These are phyloP conservation scores for Fistularia commersonii DNA, from an alignment of 2,797 vertebrate genomes.

Conservation along the genomic window DNA sequence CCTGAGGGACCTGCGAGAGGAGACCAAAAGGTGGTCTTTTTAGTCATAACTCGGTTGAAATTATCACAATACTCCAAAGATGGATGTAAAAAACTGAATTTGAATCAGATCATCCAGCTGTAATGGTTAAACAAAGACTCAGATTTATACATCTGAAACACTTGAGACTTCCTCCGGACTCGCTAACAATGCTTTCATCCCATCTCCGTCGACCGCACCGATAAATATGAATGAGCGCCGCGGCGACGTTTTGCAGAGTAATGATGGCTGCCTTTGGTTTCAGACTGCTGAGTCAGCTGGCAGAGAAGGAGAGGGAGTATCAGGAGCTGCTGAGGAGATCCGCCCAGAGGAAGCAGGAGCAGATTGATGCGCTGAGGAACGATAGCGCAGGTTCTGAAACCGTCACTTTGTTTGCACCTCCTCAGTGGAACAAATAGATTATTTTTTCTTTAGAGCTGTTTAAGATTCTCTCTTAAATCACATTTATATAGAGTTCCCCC, in stretches of 20 bases:
- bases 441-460: neutral
- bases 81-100: no score
- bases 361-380: slow-evolving; percentile 41
- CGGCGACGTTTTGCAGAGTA: slow-evolving; percentile 11
- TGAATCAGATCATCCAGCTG: no score
- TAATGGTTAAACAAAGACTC: no score
- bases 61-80: no score
- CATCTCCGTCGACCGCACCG: no score
- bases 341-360: slow-evolving; percentile 51
- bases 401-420: neutral
- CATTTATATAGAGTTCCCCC: no score
- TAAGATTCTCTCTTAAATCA: neutral
- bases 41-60: no score
- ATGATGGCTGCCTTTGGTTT: slow-evolving; percentile 15
- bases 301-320: slow-evolving; percentile 81
- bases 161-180: no score
- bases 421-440: neutral
- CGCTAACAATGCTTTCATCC: no score
- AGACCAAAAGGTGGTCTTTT: slow-evolving; percentile 76
- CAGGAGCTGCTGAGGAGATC: slow-evolving; percentile 72
- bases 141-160: no score
- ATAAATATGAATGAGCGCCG: no score
- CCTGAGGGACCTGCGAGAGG: slow-evolving; percentile 69
- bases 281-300: slow-evolving; percentile 82
- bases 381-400: slow-evolving; percentile 42